Evolutionary conservation across 2,888 invertebrate species (phyloP).

Genomic region (Drosophila mercatorum): DNA sequence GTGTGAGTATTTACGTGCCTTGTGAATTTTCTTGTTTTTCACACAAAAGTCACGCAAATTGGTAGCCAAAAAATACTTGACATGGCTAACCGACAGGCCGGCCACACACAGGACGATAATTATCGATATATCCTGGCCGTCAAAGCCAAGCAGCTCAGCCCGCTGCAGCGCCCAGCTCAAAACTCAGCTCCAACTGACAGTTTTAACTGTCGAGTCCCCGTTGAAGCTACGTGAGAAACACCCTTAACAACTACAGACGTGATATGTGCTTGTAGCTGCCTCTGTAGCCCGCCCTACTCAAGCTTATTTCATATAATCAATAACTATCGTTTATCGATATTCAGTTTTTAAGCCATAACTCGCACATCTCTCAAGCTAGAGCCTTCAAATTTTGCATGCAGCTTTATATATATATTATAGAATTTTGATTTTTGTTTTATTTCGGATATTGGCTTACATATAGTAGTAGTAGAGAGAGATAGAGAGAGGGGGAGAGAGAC

Average conservation of each 20-base stretch:
- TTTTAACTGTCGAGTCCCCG: not conserved
- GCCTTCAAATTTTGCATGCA: not conserved
- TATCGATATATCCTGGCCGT: constrained; percentile 64
- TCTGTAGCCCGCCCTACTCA: no score
- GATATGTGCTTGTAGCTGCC: no score
- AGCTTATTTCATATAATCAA: no score
- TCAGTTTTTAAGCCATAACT: not conserved
- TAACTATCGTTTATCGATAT: no score
- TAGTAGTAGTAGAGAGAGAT: not conserved
- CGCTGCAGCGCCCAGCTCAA: not conserved
- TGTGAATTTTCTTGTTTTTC: constrained; percentile 68
- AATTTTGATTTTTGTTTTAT: not conserved
- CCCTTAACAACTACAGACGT: no score
- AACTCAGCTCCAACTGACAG: not conserved
- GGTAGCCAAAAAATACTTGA: constrained; percentile 33
- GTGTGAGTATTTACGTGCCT: constrained; percentile 10
- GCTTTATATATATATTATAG: not conserved
- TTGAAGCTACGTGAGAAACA: no score
- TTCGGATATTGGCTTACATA: no score
- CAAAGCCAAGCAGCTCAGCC: constrained; percentile 44
- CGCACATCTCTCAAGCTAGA: not conserved
- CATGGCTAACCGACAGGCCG: constrained; percentile 26
- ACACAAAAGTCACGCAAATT: constrained; percentile 36
- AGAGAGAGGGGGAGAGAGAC: not conserved
- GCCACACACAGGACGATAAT: constrained; percentile 54